Evolutionary conservation across 2,888 invertebrate species (phyloP).

Genomic region (Archips crataeganus): DNA sequence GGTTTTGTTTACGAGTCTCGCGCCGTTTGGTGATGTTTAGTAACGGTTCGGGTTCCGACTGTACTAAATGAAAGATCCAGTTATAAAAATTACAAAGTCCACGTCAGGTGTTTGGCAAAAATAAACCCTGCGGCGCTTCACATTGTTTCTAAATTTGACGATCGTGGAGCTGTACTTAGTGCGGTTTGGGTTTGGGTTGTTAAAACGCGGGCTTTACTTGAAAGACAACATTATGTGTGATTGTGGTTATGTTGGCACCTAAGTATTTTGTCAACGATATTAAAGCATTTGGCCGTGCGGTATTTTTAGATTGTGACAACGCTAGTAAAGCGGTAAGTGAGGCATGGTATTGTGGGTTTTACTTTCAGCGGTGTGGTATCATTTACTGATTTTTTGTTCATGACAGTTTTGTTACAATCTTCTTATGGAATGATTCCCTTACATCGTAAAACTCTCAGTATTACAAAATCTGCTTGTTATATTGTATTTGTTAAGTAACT

Average conservation of each 20-base stretch:
- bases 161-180: neutral
- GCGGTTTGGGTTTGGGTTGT: conserved; percentile 6
- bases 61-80: conserved; percentile 39
- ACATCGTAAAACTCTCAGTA: neutral
- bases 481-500: no score
- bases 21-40: conserved; percentile 42
- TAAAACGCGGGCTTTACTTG: conserved; percentile 35
- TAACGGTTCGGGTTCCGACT: conserved; percentile 40
- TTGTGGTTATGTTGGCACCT: conserved; percentile 41
- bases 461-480: no score
- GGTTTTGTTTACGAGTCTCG: conserved; percentile 38
- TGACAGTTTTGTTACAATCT: neutral
- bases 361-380: neutral
- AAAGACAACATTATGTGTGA: conserved; percentile 43
- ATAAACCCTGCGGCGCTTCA: neutral
- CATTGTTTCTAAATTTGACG: neutral
- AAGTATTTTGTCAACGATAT: conserved; percentile 42
- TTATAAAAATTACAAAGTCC: conserved; percentile 16
- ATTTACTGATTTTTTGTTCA: conserved; percentile 5
- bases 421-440: neutral
- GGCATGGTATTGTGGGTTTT: conserved; percentile 19
- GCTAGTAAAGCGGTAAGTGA: conserved; percentile 14
- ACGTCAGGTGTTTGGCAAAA: neutral
- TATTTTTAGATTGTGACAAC: conserved; percentile 35
- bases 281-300: conserved; percentile 23